These are phyloP conservation scores for Nanger granti DNA, from an alignment of 2,113 vertebrate species.

Conservation along the genomic window DNA sequence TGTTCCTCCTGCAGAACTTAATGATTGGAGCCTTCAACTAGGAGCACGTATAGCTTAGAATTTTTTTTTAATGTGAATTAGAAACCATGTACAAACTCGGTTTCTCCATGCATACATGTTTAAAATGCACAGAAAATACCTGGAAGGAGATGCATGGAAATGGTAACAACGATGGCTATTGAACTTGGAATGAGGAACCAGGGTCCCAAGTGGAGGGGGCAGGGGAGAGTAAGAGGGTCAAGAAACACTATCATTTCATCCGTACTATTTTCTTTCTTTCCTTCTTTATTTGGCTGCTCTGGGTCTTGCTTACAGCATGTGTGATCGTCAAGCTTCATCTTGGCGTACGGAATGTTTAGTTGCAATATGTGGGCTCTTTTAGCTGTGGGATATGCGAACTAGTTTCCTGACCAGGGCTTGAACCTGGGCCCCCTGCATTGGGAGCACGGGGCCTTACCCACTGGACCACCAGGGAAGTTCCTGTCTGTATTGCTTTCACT, in stretches of 20 bases:
- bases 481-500: not conserved
- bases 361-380: not conserved
- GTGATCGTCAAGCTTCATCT: not conserved
- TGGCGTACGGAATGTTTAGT: not conserved
- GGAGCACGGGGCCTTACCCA: not conserved
- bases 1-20: not conserved
- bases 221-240: not conserved
- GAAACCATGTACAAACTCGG: not conserved
- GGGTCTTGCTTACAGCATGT: not conserved
- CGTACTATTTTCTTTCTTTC: not conserved
- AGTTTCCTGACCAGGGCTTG: not conserved
- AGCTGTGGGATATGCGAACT: not conserved
- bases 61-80: not conserved
- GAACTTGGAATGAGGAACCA: not conserved
- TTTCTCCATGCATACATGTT: not conserved
- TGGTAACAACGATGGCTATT: not conserved
- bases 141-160: not conserved
- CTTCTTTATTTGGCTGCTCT: not conserved
- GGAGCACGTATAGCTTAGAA: not conserved
- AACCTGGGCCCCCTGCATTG: not conserved
- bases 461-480: not conserved
- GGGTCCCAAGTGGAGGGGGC: not conserved
- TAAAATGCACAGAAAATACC: not conserved
- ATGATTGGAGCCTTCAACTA: not conserved
- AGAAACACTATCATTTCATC: not conserved